phyloP scores from a whole-genome alignment of 2,888 invertebrate genomes.

The Oscheius sp. region DNA sequence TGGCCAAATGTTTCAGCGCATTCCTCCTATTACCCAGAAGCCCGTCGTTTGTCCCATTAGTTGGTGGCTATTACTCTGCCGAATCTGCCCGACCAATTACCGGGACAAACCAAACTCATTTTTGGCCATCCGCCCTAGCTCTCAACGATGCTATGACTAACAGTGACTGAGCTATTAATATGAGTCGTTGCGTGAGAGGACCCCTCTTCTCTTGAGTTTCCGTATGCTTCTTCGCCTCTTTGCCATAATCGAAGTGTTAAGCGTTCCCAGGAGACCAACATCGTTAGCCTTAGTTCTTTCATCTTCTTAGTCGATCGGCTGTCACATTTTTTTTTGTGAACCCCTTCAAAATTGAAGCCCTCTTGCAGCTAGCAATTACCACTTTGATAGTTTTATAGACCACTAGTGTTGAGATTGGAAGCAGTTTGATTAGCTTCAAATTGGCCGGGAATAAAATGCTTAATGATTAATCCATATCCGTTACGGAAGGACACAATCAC shows the following conservation, averaged over 20 bases:
- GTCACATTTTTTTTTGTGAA: neutral
- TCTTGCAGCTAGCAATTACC: constrained; percentile 1
- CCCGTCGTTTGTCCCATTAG: constrained; percentile 22
- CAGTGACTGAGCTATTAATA: too few species aligned
- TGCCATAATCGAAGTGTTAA: constrained; percentile 30
- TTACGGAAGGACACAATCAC: too few species aligned
- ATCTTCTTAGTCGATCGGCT: neutral
- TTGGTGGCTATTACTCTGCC: constrained; percentile 15
- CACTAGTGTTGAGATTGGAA: neutral
- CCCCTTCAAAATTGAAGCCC: neutral
- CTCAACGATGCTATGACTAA: neutral
- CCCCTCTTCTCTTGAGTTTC: neutral
- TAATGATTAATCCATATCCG: too few species aligned
- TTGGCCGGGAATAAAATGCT: neutral
- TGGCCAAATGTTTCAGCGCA: constrained; percentile 1
- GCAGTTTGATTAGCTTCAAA: neutral
- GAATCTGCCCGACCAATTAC: constrained; percentile 21
- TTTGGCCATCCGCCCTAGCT: neutral
- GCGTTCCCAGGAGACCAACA: constrained; percentile 24
- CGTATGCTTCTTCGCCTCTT: constrained; percentile 26
- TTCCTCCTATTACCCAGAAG: constrained; percentile 19
- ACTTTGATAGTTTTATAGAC: neutral
- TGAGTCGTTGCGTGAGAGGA: constrained; percentile 6
- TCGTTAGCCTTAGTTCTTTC: neutral
- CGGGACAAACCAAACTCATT: neutral